Evolutionary conservation across 2,888 invertebrate species (phyloP).

Genomic region (Meliscaeva auricollis): DNA sequence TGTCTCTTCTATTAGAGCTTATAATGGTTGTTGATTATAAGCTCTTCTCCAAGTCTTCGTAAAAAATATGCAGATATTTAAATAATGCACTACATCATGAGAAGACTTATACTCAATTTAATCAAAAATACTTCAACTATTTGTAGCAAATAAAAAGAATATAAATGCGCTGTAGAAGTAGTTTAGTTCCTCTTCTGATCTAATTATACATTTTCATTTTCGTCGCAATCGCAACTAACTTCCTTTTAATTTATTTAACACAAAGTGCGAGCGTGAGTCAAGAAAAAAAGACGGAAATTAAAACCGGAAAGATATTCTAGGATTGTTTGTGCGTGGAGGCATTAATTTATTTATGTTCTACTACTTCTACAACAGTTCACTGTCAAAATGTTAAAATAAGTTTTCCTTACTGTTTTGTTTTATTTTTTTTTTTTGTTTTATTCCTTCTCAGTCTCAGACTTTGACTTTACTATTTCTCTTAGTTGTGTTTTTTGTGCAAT

Average conservation of each 20-base stretch:
- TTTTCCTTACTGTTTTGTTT: conserved; percentile 8
- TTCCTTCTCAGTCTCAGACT: not conserved
- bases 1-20: no score
- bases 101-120: not conserved
- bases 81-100: no score
- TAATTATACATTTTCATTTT: conserved; percentile 21
- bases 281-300: not conserved
- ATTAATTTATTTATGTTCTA: conserved; percentile 47
- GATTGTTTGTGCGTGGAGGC: conserved; percentile 24
- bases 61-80: no score
- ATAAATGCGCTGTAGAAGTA: not conserved
- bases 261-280: not conserved
- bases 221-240: conserved; percentile 1
- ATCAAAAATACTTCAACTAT: not conserved
- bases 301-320: conserved; percentile 9
- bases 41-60: no score
- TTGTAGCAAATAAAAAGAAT: not conserved
- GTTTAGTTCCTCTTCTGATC: not conserved
- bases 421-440: not conserved
- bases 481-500: conserved; percentile 24
- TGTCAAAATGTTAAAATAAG: conserved; percentile 40
- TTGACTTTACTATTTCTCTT: conserved; percentile 2
- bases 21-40: no score
- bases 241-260: conserved; percentile 8
- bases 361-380: conserved; percentile 19